These are phyloP conservation scores for Belgica antarctica DNA, from an alignment of 2,888 invertebrate species.

Conservation along the genomic window DNA sequence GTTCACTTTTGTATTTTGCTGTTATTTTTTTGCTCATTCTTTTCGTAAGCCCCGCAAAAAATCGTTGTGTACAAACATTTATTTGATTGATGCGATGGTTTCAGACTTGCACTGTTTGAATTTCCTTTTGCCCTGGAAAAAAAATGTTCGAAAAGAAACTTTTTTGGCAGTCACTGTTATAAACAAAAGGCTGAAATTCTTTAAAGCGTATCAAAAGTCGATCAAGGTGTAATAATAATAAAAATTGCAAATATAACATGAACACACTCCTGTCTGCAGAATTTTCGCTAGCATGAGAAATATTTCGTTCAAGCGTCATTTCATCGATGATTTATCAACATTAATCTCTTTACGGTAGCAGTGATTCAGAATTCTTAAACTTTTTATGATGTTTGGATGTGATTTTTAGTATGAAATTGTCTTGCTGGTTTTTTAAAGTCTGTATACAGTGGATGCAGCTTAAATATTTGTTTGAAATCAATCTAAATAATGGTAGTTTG, in stretches of 20 bases:
- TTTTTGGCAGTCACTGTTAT: background rate
- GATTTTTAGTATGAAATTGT: too few species aligned
- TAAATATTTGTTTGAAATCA: too few species aligned
- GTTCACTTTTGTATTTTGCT: background rate
- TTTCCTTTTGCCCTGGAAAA: constrained; percentile 3
- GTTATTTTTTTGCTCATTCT: background rate
- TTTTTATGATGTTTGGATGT: too few species aligned
- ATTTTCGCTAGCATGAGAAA: too few species aligned
- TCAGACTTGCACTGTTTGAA: constrained; percentile 21
- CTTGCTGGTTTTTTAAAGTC: too few species aligned
- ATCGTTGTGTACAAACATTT: constrained; percentile 16
- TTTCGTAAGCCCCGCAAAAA: constrained; percentile 28
- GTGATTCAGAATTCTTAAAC: too few species aligned
- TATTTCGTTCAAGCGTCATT: too few species aligned
- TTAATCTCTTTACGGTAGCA: too few species aligned
- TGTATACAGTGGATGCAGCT: too few species aligned
- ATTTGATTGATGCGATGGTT: constrained; percentile 39
- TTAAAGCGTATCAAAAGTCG: background rate
- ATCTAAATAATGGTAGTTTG: too few species aligned
- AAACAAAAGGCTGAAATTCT: background rate
- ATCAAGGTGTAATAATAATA: background rate
- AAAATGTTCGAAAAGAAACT: background rate
- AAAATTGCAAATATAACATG: background rate
- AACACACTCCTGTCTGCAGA: too few species aligned
- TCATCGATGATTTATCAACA: too few species aligned